A percentile compares a stretch with the other conserved stretches of the same genome.
These are phyloP conservation scores for Nasonia longicornis DNA, from an alignment of 1,140 invertebrate species.

Conservation along the genomic window DNA sequence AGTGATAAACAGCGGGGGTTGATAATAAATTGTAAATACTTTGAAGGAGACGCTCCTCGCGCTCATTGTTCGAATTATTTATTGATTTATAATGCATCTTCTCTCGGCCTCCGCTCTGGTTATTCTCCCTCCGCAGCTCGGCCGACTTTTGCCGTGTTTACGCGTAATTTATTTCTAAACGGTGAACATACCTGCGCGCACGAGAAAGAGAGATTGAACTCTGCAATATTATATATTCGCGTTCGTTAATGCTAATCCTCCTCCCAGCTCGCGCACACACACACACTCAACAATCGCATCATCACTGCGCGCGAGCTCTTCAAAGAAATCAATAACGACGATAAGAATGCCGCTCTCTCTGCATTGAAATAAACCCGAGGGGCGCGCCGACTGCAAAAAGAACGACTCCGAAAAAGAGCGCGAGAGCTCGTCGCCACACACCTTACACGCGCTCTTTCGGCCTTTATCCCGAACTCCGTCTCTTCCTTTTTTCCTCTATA, in stretches of 20 bases:
- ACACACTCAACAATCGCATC: neutral
- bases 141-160: neutral
- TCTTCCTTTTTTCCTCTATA: no score
- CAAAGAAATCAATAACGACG: constrained; percentile 42
- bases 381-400: constrained; percentile 12
- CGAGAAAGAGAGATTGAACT: neutral
- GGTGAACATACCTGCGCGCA: neutral
- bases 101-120: neutral
- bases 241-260: constrained; percentile 28
- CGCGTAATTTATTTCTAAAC: neutral
- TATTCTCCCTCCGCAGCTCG: neutral
- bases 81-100: constrained; percentile 21
- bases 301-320: neutral
- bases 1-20: constrained; percentile 42
- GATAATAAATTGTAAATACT: constrained; percentile 44
- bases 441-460: constrained; percentile 46
- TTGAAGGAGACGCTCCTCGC: constrained; percentile 17
- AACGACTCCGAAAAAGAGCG: neutral
- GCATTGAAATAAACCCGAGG: neutral
- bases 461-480: constrained; percentile 38
- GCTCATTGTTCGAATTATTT: constrained; percentile 35
- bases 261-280: neutral
- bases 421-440: neutral
- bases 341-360: constrained; percentile 22
- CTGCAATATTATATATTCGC: neutral